phyloP scores from a whole-genome alignment of 1,140 invertebrate genomes.

The Camponotus vicinus region DNA sequence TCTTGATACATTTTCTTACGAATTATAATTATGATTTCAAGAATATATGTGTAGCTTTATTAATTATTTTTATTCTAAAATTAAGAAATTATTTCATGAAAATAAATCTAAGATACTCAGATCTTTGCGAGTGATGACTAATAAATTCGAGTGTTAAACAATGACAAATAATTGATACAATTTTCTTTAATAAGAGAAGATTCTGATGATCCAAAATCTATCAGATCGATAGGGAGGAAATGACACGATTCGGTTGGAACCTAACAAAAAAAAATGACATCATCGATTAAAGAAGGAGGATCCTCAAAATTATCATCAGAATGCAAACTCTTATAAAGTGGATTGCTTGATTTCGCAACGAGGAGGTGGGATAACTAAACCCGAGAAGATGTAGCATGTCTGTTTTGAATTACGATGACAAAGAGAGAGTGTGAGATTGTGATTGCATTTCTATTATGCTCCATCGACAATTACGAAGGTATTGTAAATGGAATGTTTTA shows the following conservation, averaged over 20 bases:
- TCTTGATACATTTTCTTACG: not conserved
- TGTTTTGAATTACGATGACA: slow-evolving; percentile 56
- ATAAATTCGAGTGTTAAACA: not conserved
- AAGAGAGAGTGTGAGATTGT: slow-evolving; percentile 30
- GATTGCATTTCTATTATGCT: slow-evolving; percentile 24
- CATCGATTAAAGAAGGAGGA: slow-evolving; percentile 40
- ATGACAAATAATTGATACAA: no score
- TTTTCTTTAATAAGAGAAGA: not conserved
- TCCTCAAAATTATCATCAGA: slow-evolving; percentile 45
- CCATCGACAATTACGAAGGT: not conserved
- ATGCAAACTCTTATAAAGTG: slow-evolving; percentile 52
- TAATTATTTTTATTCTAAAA: not conserved
- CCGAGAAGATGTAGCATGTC: slow-evolving; percentile 39
- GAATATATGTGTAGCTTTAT: slow-evolving; percentile 1
- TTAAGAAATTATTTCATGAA: slow-evolving; percentile 22
- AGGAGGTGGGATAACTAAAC: slow-evolving; percentile 48
- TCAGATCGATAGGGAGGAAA: slow-evolving; percentile 1
- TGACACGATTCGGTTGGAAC: not conserved
- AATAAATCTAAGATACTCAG: not conserved
- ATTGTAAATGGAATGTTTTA: not conserved
- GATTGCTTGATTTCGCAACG: slow-evolving; percentile 59
- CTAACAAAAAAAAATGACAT: not conserved
- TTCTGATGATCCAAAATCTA: slow-evolving; percentile 29
- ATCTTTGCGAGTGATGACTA: not conserved
- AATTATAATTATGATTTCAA: not conserved